Percentiles rank a stretch among this genome's conserved stretches.
These are phyloP conservation scores for Gorsachius goisagi DNA, from an alignment of 2,113 vertebrate genomes.

Conservation along the genomic window DNA sequence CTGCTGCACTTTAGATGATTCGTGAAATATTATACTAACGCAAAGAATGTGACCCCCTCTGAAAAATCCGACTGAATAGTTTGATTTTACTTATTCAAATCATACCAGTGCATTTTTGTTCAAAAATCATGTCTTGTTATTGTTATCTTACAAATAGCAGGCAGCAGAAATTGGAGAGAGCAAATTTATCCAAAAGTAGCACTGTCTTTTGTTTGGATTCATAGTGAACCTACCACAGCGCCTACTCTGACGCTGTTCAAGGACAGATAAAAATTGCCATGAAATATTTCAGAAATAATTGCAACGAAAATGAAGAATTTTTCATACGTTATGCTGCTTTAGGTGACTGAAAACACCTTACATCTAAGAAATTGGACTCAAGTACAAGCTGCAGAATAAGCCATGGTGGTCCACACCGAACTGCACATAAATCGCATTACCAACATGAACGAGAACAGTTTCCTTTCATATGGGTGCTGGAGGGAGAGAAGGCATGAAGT, in stretches of 20 bases:
- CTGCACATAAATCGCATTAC: rapidly evolving
- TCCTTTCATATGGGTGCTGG: background rate
- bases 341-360: background rate
- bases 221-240: background rate
- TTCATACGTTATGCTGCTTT: background rate
- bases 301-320: background rate
- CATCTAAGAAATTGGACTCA: background rate
- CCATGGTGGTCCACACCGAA: background rate
- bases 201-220: background rate
- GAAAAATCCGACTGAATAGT: background rate
- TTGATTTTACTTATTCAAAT: constrained; percentile 28
- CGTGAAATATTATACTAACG: background rate
- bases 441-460: background rate
- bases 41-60: background rate
- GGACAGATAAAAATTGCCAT: background rate
- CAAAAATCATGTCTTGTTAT: background rate
- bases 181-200: background rate
- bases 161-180: constrained; percentile 1
- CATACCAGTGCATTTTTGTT: background rate
- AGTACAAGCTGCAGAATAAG: background rate
- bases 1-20: constrained; percentile 21
- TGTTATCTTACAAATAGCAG: background rate
- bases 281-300: background rate
- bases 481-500: background rate
- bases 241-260: background rate